These are phyloP conservation scores for Uloborus plumipes DNA, from an alignment of 2,888 invertebrate genomes.

Conservation along the genomic window DNA sequence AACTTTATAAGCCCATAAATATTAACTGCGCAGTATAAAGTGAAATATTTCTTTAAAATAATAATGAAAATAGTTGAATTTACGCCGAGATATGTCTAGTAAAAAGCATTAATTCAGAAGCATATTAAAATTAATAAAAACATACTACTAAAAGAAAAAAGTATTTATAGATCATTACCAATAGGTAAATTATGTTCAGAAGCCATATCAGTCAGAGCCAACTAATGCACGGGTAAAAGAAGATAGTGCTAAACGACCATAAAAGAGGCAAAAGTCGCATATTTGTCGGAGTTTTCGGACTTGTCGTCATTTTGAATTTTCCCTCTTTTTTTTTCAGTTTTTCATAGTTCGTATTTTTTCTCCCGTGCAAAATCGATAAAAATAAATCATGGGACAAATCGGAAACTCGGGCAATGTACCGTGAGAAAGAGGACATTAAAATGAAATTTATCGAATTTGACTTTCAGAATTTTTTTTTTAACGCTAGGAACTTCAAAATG, in stretches of 20 bases:
- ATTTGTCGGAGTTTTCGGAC: conserved; percentile 30
- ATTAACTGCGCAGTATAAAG: no score
- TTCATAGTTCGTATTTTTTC: conserved; percentile 35
- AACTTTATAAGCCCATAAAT: no score
- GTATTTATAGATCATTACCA: conserved; percentile 32
- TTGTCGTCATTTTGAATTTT: conserved; percentile 8
- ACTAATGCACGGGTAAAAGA: conserved; percentile 6
- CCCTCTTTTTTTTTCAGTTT: conserved; percentile 17
- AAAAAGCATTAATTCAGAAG: no score
- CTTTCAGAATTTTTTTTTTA: conserved; percentile 23
- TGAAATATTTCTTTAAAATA: no score
- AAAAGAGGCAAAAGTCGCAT: conserved; percentile 19
- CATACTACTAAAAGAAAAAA: neutral
- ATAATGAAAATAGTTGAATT: no score
- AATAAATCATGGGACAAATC: conserved; percentile 60
- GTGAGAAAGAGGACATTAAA: conserved; percentile 62
- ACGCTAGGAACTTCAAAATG: conserved; percentile 24
- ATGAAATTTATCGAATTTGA: conserved; percentile 63
- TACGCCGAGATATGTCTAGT: no score
- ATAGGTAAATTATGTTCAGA: neutral
- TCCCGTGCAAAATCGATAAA: conserved; percentile 48
- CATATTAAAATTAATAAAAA: neutral
- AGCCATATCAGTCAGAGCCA: conserved; percentile 27
- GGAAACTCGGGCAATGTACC: conserved; percentile 61
- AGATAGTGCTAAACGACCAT: conserved; percentile 44